These are phyloP conservation scores for Drosophila neocordata DNA, from an alignment of 1,140 invertebrate genomes.

Conservation along the genomic window DNA sequence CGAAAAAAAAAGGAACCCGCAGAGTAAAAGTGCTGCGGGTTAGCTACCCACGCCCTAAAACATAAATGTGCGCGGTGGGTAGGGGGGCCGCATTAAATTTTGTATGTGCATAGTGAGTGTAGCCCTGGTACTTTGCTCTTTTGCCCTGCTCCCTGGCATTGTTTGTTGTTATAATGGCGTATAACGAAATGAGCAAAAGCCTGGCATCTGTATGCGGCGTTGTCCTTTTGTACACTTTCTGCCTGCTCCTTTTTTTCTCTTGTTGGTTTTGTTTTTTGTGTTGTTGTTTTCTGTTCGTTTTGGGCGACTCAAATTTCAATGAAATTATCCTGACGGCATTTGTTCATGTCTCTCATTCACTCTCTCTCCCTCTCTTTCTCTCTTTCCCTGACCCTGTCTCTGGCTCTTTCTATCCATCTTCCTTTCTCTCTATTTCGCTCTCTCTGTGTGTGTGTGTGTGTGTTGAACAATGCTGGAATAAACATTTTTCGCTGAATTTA, in stretches of 20 bases:
- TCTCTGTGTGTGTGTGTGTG: constrained; percentile 27
- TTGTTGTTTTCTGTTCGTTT: neutral
- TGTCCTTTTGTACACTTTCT: constrained; percentile 75
- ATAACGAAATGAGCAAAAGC: constrained; percentile 62
- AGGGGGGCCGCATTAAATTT: neutral
- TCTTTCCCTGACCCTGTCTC: neutral
- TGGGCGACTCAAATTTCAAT: constrained; percentile 80
- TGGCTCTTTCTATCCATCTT: neutral
- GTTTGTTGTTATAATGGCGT: constrained; percentile 79
- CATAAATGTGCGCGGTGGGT: neutral
- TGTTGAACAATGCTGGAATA: constrained; percentile 64
- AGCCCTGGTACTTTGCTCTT: constrained; percentile 1
- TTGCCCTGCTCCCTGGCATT: constrained; percentile 40
- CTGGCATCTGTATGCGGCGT: constrained; percentile 69
- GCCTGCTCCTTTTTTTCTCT: constrained; percentile 65
- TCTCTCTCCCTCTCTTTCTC: neutral
- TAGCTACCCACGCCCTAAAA: constrained; percentile 37
- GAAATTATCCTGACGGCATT: constrained; percentile 81
- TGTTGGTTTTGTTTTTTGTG: neutral
- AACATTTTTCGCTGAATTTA: constrained; percentile 76
- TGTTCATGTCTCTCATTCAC: constrained; percentile 29
- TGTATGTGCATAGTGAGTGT: neutral
- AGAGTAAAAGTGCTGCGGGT: constrained; percentile 65
- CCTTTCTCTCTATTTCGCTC: constrained; percentile 14
- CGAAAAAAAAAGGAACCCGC: constrained; percentile 54